These are phyloP conservation scores for Apoda limacodes DNA, from an alignment of 2,888 invertebrate species.

Conservation along the genomic window DNA sequence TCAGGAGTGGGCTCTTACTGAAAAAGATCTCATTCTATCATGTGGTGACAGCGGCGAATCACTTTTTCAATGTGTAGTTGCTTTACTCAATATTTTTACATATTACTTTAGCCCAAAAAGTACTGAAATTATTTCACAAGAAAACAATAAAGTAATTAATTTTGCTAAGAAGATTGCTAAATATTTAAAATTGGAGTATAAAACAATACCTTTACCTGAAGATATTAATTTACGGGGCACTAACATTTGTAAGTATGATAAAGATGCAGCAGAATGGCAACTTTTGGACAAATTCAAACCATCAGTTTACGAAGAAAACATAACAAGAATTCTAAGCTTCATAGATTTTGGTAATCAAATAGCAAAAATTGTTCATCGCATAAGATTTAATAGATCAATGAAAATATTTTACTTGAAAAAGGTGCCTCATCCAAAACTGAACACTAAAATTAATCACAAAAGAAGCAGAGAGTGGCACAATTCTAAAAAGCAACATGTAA, in stretches of 20 bases:
- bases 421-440: constrained; percentile 35
- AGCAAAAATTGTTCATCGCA: constrained; percentile 74
- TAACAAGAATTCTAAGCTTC: constrained; percentile 81
- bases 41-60: constrained; percentile 84
- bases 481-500: constrained; percentile 49
- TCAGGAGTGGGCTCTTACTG: constrained; percentile 86
- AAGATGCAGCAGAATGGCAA: constrained; percentile 79
- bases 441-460: constrained; percentile 50
- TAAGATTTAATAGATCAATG: constrained; percentile 70
- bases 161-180: constrained; percentile 44
- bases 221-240: constrained; percentile 80
- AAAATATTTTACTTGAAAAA: constrained; percentile 59
- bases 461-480: constrained; percentile 57
- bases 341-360: constrained; percentile 83
- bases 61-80: constrained; percentile 83
- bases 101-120: constrained; percentile 67
- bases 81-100: constrained; percentile 84
- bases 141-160: constrained; percentile 36
- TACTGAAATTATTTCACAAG: constrained; percentile 23
- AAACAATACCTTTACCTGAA: constrained; percentile 78
- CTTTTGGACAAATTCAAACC: constrained; percentile 65
- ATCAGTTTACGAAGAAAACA: constrained; percentile 75
- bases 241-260: constrained; percentile 74
- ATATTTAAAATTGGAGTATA: constrained; percentile 70
- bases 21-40: constrained; percentile 81